Evolutionary conservation across 2,113 vertebrate species (phyloP).

Genomic region (Upupa epops): DNA sequence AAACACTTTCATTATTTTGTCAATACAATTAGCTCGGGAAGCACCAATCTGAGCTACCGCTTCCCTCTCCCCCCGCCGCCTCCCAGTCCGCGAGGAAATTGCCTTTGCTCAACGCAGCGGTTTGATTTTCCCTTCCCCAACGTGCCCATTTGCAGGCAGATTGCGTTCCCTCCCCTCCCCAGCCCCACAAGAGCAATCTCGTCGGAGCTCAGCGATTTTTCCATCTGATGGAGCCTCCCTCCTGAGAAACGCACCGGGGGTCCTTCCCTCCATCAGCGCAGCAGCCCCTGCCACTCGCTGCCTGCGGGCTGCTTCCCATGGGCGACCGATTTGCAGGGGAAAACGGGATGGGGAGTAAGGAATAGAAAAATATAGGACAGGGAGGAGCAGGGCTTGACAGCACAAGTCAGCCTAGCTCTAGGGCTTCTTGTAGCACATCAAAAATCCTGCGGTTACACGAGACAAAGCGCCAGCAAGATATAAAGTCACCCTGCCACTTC

Average conservation of each 20-base stretch:
- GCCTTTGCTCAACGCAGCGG: constrained; percentile 5
- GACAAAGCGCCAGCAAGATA: background rate
- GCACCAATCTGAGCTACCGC: constrained; percentile 42
- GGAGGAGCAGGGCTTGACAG: background rate
- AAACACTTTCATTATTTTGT: constrained; percentile 67
- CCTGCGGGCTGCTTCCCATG: background rate
- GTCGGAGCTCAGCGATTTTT: background rate
- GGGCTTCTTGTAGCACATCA: constrained; percentile 19
- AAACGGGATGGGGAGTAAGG: background rate
- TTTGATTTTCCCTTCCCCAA: constrained; percentile 5
- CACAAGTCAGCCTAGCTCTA: background rate
- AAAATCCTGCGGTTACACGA: background rate
- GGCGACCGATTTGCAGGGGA: background rate
- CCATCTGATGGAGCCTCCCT: background rate
- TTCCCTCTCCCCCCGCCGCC: background rate
- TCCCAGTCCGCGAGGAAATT: constrained; percentile 42
- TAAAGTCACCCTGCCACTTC: background rate
- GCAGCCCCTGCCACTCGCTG: background rate
- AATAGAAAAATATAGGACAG: background rate
- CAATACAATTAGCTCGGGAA: constrained; percentile 67
- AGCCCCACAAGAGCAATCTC: background rate
- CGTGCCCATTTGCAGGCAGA: constrained; percentile 30
- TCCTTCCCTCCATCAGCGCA: background rate
- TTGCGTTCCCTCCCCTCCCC: background rate
- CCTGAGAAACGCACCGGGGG: background rate